phyloP scores from a whole-genome alignment of 2,113 vertebrate genomes.

The Perca fluviatilis region DNA sequence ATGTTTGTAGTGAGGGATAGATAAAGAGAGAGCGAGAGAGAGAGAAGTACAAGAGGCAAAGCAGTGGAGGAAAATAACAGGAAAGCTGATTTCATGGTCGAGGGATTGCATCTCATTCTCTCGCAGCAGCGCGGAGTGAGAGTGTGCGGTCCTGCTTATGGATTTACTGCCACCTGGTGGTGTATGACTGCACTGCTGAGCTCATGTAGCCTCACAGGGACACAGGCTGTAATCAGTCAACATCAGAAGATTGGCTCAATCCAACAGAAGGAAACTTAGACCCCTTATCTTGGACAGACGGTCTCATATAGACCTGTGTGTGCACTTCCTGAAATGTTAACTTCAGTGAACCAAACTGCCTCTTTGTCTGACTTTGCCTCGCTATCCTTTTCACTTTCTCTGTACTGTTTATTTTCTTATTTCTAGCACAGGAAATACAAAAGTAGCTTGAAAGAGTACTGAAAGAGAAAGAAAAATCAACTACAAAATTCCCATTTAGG shows the following conservation, averaged over 20 bases:
- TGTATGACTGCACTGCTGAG: neutral
- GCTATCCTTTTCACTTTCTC: neutral
- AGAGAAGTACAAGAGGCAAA: conserved; percentile 38
- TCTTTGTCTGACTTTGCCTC: conserved; percentile 20
- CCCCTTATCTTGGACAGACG: neutral
- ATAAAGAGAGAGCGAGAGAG: conserved; percentile 1
- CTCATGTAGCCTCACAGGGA: neutral
- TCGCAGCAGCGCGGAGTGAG: conserved; percentile 12
- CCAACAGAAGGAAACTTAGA: conserved; percentile 15
- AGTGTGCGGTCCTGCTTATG: conserved; percentile 29
- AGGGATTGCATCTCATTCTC: conserved; percentile 80
- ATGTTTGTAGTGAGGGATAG: conserved; percentile 21
- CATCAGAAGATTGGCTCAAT: conserved; percentile 23
- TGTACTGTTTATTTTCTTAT: conserved; percentile 9
- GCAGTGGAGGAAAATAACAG: conserved; percentile 71
- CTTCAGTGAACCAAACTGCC: neutral
- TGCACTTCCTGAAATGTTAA: conserved; percentile 22
- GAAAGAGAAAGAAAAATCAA: conserved; percentile 15
- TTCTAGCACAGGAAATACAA: conserved; percentile 19
- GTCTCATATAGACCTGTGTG: conserved; percentile 10
- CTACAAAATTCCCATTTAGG: conserved; percentile 32
- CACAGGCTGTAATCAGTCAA: conserved; percentile 25
- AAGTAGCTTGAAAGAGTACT: conserved; percentile 7
- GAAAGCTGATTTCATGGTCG: conserved; percentile 82
- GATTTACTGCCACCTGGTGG: conserved; percentile 80